A percentile compares a stretch with the other conserved stretches of the same genome.
Conservation (phyloP, 2,797 vertebrate species). For the Masticophis lateralis region DNA sequence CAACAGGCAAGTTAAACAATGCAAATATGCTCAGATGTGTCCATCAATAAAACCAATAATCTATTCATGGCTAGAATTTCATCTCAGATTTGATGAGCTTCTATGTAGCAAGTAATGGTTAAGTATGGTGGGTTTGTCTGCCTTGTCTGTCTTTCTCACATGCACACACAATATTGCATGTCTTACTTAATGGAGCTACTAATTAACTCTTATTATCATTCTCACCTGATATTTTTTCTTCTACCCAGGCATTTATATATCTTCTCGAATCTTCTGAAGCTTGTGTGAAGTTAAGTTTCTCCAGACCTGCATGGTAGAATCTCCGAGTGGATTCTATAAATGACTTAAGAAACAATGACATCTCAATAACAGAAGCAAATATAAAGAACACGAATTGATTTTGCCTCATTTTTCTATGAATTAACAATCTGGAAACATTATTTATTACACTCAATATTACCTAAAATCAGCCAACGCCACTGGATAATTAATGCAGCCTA, state of each 20-base stretch:
- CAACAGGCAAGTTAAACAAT: no score
- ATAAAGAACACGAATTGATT: not conserved
- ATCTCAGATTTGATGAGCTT: no score
- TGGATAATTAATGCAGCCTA: not conserved
- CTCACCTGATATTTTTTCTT: conserved; percentile 81
- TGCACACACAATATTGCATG: no score
- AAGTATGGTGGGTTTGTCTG: no score
- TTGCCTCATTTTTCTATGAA: not conserved
- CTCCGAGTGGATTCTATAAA: conserved; percentile 69
- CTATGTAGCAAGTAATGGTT: no score
- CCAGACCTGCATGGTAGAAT: conserved; percentile 77
- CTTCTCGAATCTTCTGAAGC: conserved; percentile 72
- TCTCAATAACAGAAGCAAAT: not conserved
- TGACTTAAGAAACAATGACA: conserved; percentile 44
- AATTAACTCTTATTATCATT: no score
- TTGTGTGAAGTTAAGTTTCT: conserved; percentile 75
- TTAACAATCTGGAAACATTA: not conserved
- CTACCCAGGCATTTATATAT: conserved; percentile 87
- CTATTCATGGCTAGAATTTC: no score
- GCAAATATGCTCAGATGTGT: no score
- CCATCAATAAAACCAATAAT: no score
- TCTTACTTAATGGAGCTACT: no score
- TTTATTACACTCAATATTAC: not conserved
- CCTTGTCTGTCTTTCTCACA: no score
- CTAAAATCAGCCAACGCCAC: not conserved